These are phyloP conservation scores for Stramonita haemastoma DNA, from an alignment of 2,888 invertebrate genomes.

Conservation along the genomic window DNA sequence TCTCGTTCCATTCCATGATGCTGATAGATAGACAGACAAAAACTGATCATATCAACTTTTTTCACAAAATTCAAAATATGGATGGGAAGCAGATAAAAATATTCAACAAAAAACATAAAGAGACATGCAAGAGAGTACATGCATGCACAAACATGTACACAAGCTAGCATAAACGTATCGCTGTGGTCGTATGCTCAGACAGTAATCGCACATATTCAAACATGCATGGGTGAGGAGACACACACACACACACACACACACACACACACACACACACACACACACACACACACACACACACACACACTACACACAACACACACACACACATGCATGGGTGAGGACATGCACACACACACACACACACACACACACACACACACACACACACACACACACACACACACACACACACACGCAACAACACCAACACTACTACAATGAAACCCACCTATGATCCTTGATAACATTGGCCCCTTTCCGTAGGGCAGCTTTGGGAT, in stretches of 20 bases:
- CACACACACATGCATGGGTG: not conserved
- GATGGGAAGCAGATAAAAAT: no score
- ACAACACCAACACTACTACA: no score
- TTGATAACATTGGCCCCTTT: conserved; percentile 67
- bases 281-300: not conserved
- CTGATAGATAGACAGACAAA: conserved; percentile 48
- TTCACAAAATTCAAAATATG: no score
- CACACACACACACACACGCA: no score
- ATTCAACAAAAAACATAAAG: not conserved
- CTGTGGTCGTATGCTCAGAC: no score
- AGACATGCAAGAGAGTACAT: not conserved
- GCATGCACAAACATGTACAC: not conserved
- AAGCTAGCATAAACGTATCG: not conserved
- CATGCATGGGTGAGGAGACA: no score
- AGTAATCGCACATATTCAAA: no score
- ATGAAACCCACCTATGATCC: conserved; percentile 66
- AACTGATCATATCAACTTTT: no score
- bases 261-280: not conserved
- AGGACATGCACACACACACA: not conserved
- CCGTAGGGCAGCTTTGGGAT: conserved; percentile 61
- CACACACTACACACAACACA: not conserved
- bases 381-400: no score
- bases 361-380: not conserved
- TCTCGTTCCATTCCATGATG: conserved; percentile 64
- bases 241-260: no score